These are phyloP conservation scores for Dryococelus australis DNA, from an alignment of 2,888 invertebrate species.

Conservation along the genomic window DNA sequence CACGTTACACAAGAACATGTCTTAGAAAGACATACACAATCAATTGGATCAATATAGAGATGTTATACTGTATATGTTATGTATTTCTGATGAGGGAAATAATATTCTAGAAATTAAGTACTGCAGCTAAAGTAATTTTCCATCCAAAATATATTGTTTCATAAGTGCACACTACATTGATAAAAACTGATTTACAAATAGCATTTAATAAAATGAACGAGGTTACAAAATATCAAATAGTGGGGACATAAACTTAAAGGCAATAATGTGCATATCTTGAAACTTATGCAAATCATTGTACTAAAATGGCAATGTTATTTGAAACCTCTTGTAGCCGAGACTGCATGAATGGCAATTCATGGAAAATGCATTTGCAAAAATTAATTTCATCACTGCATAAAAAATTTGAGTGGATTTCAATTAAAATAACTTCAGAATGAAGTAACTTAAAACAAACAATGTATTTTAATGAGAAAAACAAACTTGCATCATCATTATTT, in stretches of 20 bases:
- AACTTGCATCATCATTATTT: too few species aligned
- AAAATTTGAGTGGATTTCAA: too few species aligned
- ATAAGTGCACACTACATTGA: background rate
- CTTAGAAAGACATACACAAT: too few species aligned
- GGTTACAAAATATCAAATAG: background rate
- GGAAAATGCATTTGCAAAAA: too few species aligned
- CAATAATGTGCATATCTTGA: background rate
- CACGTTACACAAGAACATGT: too few species aligned
- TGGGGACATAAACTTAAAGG: background rate
- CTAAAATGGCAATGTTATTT: background rate
- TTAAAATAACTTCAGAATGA: too few species aligned
- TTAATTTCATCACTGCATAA: too few species aligned
- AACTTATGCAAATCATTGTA: background rate
- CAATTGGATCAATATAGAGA: too few species aligned
- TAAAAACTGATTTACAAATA: background rate
- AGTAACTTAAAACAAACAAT: too few species aligned
- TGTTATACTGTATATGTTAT: too few species aligned
- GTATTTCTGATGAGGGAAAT: background rate
- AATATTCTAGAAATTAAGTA: background rate
- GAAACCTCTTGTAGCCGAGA: background rate
- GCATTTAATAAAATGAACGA: background rate
- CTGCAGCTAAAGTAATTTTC: background rate
- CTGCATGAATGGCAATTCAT: too few species aligned
- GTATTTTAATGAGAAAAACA: too few species aligned
- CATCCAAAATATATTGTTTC: slow-evolving; percentile 8